Evolutionary conservation across 2,797 vertebrate species (phyloP).

Genomic region (Odontamblyopus rebecca): DNA sequence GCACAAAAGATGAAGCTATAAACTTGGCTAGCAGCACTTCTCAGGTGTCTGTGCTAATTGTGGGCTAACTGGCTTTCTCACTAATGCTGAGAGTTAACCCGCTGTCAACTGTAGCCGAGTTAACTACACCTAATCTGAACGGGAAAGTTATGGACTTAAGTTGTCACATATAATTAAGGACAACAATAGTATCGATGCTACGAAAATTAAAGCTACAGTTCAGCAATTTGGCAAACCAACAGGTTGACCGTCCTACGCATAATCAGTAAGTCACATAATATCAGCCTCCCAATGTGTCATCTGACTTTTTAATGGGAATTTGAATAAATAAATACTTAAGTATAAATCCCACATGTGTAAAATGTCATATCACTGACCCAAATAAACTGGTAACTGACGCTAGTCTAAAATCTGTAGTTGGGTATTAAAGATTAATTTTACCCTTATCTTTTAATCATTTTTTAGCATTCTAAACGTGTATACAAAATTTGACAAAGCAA

Average conservation of each 20-base stretch:
- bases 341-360: no score
- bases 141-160: constrained; percentile 13
- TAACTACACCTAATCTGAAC: constrained; percentile 29
- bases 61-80: constrained; percentile 30
- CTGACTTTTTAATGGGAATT: no score
- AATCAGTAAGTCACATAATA: neutral
- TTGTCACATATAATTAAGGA: neutral
- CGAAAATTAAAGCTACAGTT: constrained; percentile 2
- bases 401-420: no score
- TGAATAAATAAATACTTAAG: no score
- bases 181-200: neutral
- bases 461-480: no score
- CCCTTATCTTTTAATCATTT: no score
- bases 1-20: constrained; percentile 6
- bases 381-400: no score
- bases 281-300: neutral
- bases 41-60: constrained; percentile 22
- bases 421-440: no score
- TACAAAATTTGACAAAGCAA: no score
- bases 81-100: constrained; percentile 26
- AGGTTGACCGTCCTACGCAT: constrained; percentile 21
- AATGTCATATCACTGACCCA: no score
- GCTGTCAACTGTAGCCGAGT: constrained; percentile 19
- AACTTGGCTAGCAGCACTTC: constrained; percentile 24
- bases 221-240: constrained; percentile 32